A percentile compares a stretch with the other conserved stretches of the same genome.
Evolutionary conservation across 2,113 vertebrate genomes (phyloP).

Genomic region (Vireo altiloquus): DNA sequence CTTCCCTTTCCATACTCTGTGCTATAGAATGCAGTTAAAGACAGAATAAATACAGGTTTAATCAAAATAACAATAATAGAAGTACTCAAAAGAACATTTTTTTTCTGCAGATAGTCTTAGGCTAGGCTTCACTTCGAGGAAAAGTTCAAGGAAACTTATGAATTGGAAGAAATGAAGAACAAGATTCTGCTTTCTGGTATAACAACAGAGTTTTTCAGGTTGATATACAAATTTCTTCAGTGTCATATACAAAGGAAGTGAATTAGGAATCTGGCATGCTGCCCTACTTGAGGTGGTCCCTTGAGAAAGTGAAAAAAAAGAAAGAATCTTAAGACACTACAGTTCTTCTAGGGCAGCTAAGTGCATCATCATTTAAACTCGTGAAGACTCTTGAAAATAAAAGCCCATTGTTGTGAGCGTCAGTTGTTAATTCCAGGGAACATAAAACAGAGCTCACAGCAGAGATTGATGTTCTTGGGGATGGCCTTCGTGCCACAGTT

Average conservation of each 20-base stretch:
- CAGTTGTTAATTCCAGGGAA: neutral
- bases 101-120: neutral
- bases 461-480: neutral
- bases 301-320: neutral
- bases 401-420: neutral
- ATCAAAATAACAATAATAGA: neutral
- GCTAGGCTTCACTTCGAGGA: neutral
- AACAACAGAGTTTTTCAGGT: neutral
- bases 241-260: neutral
- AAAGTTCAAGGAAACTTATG: neutral
- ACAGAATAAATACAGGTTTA: neutral
- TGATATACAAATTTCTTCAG: neutral
- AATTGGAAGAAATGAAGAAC: neutral
- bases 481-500: neutral
- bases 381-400: neutral
- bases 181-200: neutral
- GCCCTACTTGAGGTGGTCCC: neutral
- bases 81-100: neutral
- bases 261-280: neutral
- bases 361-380: neutral
- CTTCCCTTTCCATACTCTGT: neutral
- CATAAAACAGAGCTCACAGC: neutral
- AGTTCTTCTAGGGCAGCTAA: neutral
- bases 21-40: neutral
- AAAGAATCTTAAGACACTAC: neutral